Percentiles rank a stretch among this genome's conserved stretches.
Conservation (phyloP, 2,797 vertebrate genomes). For the Falco biarmicus region DNA sequence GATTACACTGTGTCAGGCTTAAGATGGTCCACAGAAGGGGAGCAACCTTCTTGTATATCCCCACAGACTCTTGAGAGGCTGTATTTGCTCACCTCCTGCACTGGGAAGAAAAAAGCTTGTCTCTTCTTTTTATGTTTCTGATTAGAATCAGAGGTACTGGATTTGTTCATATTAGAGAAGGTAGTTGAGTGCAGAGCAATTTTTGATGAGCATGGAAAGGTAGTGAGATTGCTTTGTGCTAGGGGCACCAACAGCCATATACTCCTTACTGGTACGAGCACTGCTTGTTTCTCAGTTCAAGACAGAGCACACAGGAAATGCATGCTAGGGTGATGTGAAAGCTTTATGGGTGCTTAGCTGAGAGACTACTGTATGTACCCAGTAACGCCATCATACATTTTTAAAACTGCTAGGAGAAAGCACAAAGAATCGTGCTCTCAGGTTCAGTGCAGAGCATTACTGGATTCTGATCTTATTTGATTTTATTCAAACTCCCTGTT, state of each 20-base stretch:
- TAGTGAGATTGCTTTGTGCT: constrained; percentile 9
- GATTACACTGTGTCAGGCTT: neutral
- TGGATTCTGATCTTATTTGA: neutral
- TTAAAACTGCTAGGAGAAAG: neutral
- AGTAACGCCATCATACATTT: neutral
- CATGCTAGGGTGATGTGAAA: neutral
- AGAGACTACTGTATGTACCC: neutral
- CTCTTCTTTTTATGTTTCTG: neutral
- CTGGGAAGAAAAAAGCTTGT: neutral
- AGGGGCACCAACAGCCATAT: neutral
- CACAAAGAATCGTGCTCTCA: neutral
- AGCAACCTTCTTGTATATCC: neutral
- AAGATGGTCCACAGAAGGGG: neutral
- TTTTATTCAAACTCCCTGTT: neutral
- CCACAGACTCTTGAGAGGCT: neutral
- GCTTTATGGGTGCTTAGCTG: neutral
- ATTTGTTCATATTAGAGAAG: neutral
- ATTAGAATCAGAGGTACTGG: neutral
- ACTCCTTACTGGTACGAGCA: neutral
- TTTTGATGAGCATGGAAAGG: neutral
- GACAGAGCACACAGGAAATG: neutral
- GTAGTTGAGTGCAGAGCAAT: neutral
- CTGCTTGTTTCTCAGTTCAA: rapidly evolving
- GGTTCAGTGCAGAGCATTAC: neutral
- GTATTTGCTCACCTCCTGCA: neutral